Evolutionary conservation across 2,888 invertebrate genomes (phyloP).

Genomic region (Adelognathus sp.): DNA sequence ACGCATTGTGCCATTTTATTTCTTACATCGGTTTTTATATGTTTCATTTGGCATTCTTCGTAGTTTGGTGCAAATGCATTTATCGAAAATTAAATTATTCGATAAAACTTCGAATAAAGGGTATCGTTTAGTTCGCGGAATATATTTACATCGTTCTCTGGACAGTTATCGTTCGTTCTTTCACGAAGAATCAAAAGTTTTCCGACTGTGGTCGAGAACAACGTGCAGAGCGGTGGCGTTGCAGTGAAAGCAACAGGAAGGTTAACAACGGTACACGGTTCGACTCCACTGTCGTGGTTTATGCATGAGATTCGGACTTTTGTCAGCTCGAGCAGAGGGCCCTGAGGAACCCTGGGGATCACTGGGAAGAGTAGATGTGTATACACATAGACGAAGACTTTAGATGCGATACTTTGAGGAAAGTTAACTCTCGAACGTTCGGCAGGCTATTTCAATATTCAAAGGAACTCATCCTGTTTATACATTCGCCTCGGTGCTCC

Average conservation of each 20-base stretch:
- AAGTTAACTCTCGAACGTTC: constrained; percentile 50
- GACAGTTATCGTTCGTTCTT: neutral
- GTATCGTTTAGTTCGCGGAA: constrained; percentile 13
- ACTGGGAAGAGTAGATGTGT: constrained; percentile 6
- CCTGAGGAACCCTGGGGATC: constrained; percentile 29
- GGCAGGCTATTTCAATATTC: constrained; percentile 50
- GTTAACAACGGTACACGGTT: constrained; percentile 15
- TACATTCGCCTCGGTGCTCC: constrained; percentile 31
- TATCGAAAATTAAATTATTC: neutral
- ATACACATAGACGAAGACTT: neutral
- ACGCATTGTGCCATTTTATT: no score
- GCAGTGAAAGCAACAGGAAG: constrained; percentile 14
- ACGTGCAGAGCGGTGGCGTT: constrained; percentile 15
- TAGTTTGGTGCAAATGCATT: neutral
- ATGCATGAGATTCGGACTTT: constrained; percentile 54
- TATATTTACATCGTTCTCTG: neutral
- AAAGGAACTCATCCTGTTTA: constrained; percentile 51
- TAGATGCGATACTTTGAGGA: constrained; percentile 31
- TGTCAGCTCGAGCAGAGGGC: constrained; percentile 45
- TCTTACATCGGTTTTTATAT: neutral
- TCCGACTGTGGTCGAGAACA: neutral
- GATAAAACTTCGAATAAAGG: neutral
- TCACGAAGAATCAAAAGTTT: neutral
- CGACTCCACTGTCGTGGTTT: constrained; percentile 45
- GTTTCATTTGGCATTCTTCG: neutral